A percentile compares a stretch with the other conserved stretches of the same genome.
These are phyloP conservation scores for Scarus forsteni DNA, from an alignment of 2,797 vertebrate species.

Conservation along the genomic window DNA sequence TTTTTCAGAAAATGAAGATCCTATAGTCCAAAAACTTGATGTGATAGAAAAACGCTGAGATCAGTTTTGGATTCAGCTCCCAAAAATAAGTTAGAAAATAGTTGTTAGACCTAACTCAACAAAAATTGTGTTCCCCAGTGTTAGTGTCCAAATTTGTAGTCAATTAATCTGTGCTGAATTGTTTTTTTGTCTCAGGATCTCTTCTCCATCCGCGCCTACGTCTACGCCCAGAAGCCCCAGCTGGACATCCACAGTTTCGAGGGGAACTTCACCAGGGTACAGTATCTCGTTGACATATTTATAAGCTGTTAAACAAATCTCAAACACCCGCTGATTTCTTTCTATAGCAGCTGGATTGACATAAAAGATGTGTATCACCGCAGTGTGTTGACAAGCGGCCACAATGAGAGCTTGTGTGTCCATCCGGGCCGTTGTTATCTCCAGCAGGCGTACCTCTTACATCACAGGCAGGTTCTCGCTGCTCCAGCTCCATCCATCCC, in stretches of 20 bases:
- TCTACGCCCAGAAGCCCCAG: constrained; percentile 96
- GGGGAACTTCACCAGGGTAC: constrained; percentile 97
- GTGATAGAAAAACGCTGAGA: too few relatives aligned
- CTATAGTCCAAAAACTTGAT: too few relatives aligned
- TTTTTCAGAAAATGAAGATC: too few relatives aligned
- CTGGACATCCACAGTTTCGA: constrained; percentile 99
- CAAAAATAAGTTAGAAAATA: too few relatives aligned
- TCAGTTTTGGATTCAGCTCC: too few relatives aligned
- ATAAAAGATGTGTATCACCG: constrained; percentile 52
- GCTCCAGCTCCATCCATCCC: constrained; percentile 60
- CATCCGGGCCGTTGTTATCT: constrained; percentile 58
- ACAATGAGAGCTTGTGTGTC: constrained; percentile 68
- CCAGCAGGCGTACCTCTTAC: constrained; percentile 64
- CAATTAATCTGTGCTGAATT: not conserved
- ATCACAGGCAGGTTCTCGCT: constrained; percentile 74
- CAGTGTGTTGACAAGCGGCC: constrained; percentile 53
- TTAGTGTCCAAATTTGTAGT: too few relatives aligned
- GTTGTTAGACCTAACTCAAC: too few relatives aligned
- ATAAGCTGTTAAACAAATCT: constrained; percentile 39
- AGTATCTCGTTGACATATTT: constrained; percentile 59
- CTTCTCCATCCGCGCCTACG: constrained; percentile 94
- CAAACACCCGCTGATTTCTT: constrained; percentile 51
- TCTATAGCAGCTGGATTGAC: constrained; percentile 39
- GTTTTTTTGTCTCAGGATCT: constrained; percentile 87
- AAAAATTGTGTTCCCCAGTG: too few relatives aligned